These are phyloP conservation scores for Poecilia picta DNA, from an alignment of 2,797 vertebrate species.

Conservation along the genomic window DNA sequence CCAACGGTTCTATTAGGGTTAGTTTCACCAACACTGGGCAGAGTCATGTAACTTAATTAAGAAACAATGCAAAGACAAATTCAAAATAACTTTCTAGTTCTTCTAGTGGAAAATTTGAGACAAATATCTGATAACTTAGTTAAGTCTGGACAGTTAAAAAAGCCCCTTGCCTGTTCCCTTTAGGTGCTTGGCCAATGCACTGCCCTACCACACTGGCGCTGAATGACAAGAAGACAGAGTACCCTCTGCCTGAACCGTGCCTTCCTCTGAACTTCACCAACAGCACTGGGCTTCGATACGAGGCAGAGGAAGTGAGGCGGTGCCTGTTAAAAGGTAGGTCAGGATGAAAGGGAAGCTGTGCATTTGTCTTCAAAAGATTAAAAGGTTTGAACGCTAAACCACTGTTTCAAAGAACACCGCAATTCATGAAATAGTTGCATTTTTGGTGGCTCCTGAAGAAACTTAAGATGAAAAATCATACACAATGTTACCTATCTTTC, in stretches of 20 bases:
- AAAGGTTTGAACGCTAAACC: constrained; percentile 17
- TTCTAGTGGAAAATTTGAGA: constrained; percentile 31
- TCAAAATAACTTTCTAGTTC: constrained; percentile 21
- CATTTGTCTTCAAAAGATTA: constrained; percentile 27
- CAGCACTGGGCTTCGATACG: constrained; percentile 75
- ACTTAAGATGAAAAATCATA: neutral
- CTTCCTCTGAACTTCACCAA: constrained; percentile 76
- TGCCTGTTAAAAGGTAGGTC: constrained; percentile 79
- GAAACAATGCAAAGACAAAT: constrained; percentile 16
- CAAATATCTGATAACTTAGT: constrained; percentile 22
- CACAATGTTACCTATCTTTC: constrained; percentile 7
- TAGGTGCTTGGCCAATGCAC: constrained; percentile 73
- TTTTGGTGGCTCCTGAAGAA: neutral
- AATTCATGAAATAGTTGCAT: constrained; percentile 23
- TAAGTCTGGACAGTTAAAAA: neutral
- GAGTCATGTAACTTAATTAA: constrained; percentile 42
- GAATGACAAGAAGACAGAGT: constrained; percentile 58
- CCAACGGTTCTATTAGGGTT: constrained; percentile 79
- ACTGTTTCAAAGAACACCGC: constrained; percentile 14
- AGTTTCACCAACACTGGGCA: constrained; percentile 5
- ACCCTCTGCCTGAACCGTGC: constrained; percentile 64
- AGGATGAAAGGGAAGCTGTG: constrained; percentile 25
- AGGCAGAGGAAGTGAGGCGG: constrained; percentile 82
- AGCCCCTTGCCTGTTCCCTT: neutral
- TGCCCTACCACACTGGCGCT: constrained; percentile 70